These are phyloP conservation scores for Sarcophilus harrisii DNA, from an alignment of 2,797 vertebrate genomes.

Conservation along the genomic window DNA sequence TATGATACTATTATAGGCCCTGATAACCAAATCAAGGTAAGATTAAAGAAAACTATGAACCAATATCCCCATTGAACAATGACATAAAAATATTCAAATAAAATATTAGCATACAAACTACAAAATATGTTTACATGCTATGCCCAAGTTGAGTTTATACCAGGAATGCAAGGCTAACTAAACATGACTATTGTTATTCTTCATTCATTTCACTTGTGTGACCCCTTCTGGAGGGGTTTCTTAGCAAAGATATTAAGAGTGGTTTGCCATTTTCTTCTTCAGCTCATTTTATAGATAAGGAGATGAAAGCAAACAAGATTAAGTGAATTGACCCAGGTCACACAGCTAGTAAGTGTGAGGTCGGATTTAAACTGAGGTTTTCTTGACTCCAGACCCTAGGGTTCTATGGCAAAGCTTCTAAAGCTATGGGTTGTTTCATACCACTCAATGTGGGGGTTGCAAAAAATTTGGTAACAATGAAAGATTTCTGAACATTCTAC, in stretches of 20 bases:
- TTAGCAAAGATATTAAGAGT: neutral
- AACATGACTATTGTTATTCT: neutral
- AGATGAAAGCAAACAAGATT: neutral
- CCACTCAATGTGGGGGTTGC: too few relatives aligned
- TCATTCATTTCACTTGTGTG: neutral
- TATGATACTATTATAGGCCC: neutral
- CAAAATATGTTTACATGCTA: neutral
- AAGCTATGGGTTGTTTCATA: too few relatives aligned
- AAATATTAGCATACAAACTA: neutral
- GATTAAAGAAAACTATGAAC: neutral
- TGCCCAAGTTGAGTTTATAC: neutral
- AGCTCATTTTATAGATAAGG: neutral
- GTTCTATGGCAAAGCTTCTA: neutral
- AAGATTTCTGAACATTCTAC: too few relatives aligned
- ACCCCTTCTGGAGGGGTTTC: neutral
- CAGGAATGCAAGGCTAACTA: neutral
- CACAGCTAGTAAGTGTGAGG: neutral
- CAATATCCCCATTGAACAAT: neutral
- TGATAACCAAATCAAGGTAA: neutral
- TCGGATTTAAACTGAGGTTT: neutral
- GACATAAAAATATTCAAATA: neutral
- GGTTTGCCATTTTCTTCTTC: neutral
- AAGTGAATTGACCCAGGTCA: neutral
- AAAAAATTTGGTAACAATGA: too few relatives aligned
- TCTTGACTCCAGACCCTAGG: neutral